These are phyloP conservation scores for Pseudoips prasinana DNA, from an alignment of 2,888 invertebrate genomes.

Conservation along the genomic window DNA sequence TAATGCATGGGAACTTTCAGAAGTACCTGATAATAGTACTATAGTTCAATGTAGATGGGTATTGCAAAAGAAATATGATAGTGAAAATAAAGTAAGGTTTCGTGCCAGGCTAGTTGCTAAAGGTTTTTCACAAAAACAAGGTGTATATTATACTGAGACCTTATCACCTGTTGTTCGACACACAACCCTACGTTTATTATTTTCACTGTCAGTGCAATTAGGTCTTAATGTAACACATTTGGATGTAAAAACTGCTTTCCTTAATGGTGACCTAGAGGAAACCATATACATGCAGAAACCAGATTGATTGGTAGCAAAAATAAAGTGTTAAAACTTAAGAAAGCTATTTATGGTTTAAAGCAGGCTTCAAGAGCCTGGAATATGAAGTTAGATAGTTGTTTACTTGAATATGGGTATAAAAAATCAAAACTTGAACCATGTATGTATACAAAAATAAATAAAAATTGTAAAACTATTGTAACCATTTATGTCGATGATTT, in stretches of 20 bases:
- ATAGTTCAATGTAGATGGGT: conserved; percentile 9
- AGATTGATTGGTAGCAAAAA: not conserved
- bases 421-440: conserved; percentile 12
- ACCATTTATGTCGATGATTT: conserved; percentile 19
- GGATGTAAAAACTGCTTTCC: conserved; percentile 3
- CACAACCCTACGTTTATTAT: conserved; percentile 1
- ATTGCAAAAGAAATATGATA: conserved; percentile 1
- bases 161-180: conserved; percentile 3
- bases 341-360: conserved; percentile 7
- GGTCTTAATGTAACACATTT: conserved; percentile 1
- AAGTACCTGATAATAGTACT: conserved; percentile 2
- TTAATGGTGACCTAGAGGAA: conserved; percentile 7
- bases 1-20: conserved; percentile 6
- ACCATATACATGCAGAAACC: conserved; percentile 1
- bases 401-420: conserved; percentile 8
- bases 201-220: conserved; percentile 1
- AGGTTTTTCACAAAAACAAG: conserved; percentile 2
- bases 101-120: conserved; percentile 1
- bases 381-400: conserved; percentile 13
- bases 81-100: not conserved
- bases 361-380: conserved; percentile 15
- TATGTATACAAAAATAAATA: conserved; percentile 4
- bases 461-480: conserved; percentile 9
- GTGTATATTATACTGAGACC: conserved; percentile 3
- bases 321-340: conserved; percentile 1